These are phyloP conservation scores for Sinosuthora webbiana DNA, from an alignment of 2,113 vertebrate genomes.

Conservation along the genomic window DNA sequence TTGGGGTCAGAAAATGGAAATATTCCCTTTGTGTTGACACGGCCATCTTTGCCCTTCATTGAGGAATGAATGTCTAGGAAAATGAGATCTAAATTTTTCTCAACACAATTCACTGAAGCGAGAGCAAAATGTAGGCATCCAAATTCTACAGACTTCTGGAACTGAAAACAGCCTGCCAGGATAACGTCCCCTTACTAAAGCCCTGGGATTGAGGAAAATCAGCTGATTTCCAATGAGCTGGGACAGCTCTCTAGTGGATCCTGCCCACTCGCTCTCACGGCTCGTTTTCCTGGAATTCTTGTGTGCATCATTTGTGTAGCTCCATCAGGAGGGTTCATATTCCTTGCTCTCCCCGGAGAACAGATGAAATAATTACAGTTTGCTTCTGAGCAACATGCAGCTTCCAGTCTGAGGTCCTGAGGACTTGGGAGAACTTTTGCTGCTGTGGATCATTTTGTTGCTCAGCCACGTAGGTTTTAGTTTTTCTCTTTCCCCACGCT, in stretches of 20 bases:
- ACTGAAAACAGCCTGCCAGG: not conserved
- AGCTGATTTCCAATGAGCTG: not conserved
- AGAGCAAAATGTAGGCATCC: not conserved
- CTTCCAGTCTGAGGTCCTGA: not conserved
- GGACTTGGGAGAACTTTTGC: not conserved
- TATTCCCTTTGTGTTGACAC: not conserved
- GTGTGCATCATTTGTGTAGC: not conserved
- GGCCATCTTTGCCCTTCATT: not conserved
- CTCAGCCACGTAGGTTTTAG: not conserved
- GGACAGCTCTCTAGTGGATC: not conserved
- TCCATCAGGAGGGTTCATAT: not conserved
- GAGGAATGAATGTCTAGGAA: not conserved
- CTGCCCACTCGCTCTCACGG: not conserved
- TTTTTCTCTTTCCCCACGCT: not conserved
- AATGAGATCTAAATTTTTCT: not conserved
- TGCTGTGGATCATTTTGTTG: not conserved
- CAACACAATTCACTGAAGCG: not conserved
- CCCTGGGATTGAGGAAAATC: not conserved
- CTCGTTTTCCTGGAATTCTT: not conserved
- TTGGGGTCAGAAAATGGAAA: conserved; percentile 2
- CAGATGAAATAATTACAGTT: not conserved
- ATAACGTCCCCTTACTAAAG: not conserved
- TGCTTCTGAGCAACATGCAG: not conserved
- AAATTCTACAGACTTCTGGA: not conserved
- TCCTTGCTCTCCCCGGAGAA: not conserved